Base-by-base conservation (phyloP, 2,888 invertebrate genomes). In the Cecidostiba fungosa region DNA sequence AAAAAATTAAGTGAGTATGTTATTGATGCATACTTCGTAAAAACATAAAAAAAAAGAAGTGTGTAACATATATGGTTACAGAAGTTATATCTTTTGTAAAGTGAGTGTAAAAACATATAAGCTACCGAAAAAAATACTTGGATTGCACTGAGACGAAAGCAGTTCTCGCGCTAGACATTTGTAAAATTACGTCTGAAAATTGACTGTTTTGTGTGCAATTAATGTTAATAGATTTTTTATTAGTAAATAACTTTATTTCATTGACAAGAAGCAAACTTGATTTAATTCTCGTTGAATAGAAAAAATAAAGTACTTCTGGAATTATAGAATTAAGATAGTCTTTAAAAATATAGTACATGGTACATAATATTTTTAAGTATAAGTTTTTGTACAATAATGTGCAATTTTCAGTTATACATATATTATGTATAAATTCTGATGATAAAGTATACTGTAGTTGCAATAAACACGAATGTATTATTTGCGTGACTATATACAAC, bases 381-480 rank as follows among this genome's bases (percentile, higher is more conserved):
- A 74, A 47, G n/a, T n/a, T 54, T 73, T 72, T 78, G 78, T 82
- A 74, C 73, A 82, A 74, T 82, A 69, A 23, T 77, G 73, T 82
- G 47, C 73, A 84, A 82, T 79, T 77, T 82, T 79, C 47, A 74
- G 50, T 82, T 79, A 76, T 86, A 81, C 77, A 73, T 80, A 80
- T 81, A 81, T 82, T 86, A 83, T 79, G 78, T 79, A 59, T 83
- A 79, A 39, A 62, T 78, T 82, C 23, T 50, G 77, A 54, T 76
- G 43, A 43, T n/a, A 23, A 73, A 62, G 43, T 77, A 81, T 47
- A 80, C 8, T 36, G 39, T 62, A 77, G 36, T 69, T 72, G 32
- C 59, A 82, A 72, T 77, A 83, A 59, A 83, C 66, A 77, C n/a
- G 70, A 66, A 77, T 80, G 47, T 79, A 86, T 86, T 79, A 85